Evolutionary conservation across 2,113 vertebrate genomes (phyloP).

Genomic region (Cyprinus carpio): DNA sequence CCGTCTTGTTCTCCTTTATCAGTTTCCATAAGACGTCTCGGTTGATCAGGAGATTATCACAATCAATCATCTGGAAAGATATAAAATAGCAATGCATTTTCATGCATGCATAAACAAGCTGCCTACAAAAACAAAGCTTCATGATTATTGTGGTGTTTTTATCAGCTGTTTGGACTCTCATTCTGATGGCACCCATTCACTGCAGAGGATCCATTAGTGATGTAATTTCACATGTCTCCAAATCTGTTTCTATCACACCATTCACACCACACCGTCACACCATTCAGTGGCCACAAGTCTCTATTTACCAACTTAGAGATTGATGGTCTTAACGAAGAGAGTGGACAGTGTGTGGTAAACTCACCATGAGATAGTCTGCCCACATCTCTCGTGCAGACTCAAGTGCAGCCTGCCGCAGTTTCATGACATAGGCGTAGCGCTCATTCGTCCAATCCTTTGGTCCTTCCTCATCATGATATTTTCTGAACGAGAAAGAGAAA

Average conservation of each 20-base stretch:
- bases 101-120: neutral
- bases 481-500: slow-evolving; percentile 59
- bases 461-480: slow-evolving; percentile 80
- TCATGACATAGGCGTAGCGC: slow-evolving; percentile 89
- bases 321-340: neutral
- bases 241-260: too few relatives aligned
- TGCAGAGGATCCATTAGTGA: too few relatives aligned
- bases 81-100: neutral
- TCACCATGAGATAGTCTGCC: slow-evolving; percentile 90
- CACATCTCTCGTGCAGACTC: slow-evolving; percentile 86
- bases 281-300: neutral
- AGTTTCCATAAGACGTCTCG: slow-evolving; percentile 80
- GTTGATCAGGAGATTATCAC: slow-evolving; percentile 88
- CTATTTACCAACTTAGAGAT: neutral
- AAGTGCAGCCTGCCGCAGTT: slow-evolving; percentile 85
- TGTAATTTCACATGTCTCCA: too few relatives aligned
- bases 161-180: too few relatives aligned
- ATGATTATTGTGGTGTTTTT: neutral
- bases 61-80: slow-evolving; percentile 79
- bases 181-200: too few relatives aligned
- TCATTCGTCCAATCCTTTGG: slow-evolving; percentile 85
- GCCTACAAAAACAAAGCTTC: neutral
- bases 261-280: too few relatives aligned
- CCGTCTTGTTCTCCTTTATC: slow-evolving; percentile 87
- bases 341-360: slow-evolving; percentile 48